Percentiles rank a stretch among this genome's conserved stretches.
Evolutionary conservation across 2,797 vertebrate species (phyloP).

Genomic region (Micromesistius poutassou): DNA sequence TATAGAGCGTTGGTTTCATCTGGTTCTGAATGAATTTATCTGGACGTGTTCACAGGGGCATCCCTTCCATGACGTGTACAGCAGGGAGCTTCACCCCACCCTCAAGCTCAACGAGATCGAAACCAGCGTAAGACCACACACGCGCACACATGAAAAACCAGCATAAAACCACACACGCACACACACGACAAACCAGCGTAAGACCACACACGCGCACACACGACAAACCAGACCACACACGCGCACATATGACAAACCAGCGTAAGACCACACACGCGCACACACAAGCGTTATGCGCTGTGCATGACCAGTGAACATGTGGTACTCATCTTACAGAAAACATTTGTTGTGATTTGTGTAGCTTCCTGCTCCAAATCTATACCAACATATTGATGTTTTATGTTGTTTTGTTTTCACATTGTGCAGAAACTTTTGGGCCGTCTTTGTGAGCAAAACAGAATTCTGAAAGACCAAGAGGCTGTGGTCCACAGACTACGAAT

Average conservation of each 20-base stretch:
- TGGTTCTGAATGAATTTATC: not conserved
- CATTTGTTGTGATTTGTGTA: not conserved
- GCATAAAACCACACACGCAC: not conserved
- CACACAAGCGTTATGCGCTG: no score
- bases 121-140: constrained; percentile 83
- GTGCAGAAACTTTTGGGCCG: constrained; percentile 89
- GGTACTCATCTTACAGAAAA: not conserved
- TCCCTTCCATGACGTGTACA: constrained; percentile 84
- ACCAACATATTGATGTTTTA: not conserved
- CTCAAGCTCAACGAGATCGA: constrained; percentile 93
- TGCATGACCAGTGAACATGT: not conserved
- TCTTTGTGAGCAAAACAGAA: constrained; percentile 89
- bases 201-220: not conserved
- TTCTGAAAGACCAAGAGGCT: constrained; percentile 87
- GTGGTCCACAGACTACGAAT: constrained; percentile 88
- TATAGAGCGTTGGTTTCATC: not conserved
- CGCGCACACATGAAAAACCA: not conserved
- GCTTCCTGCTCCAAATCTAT: no score
- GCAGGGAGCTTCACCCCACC: constrained; percentile 83
- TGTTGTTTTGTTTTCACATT: not conserved
- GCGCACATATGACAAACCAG: not conserved
- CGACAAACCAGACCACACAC: not conserved
- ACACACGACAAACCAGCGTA: not conserved
- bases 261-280: not conserved
- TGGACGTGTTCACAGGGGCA: constrained; percentile 74